Conservation (phyloP, 37 sponge, comb jelly and placozoan species). For the Aplysina aerophoba region DNA sequence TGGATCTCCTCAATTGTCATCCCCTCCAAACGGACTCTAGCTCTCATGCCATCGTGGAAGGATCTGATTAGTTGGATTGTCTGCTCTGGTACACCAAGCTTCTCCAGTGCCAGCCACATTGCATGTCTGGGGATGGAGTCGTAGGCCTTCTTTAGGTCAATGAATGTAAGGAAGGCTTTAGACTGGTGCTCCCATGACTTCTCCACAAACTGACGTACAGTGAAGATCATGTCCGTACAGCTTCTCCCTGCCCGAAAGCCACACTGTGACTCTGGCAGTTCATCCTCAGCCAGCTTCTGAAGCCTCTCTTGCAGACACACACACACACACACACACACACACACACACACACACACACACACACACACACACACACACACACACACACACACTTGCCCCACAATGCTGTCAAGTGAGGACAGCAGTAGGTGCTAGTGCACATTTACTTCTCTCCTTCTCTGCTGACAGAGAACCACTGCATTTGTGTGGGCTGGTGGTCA, state of each 20-base stretch:
- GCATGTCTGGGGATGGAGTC: conserved; percentile 24
- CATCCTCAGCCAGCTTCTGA: conserved; percentile 35
- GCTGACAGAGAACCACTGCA: no score
- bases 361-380: no score
- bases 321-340: no score
- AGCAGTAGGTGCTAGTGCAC: no score
- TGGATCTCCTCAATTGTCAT: background rate
- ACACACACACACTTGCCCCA: no score
- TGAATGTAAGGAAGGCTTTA: conserved; percentile 10
- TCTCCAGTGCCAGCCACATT: conserved; percentile 32
- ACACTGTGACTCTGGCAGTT: conserved; percentile 35
- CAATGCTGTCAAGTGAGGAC: no score
- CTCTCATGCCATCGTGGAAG: conserved; percentile 20
- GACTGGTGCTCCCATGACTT: conserved; percentile 20
- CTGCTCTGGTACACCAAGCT: conserved; percentile 32
- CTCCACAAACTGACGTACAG: no score
- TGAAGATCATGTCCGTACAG: conserved; percentile 12
- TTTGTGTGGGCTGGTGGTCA: no score
- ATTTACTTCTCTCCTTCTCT: no score
- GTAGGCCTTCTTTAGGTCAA: conserved; percentile 30
- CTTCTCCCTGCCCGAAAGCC: conserved; percentile 4
- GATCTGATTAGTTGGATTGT: conserved; percentile 17
- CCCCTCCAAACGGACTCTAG: conserved; percentile 17
- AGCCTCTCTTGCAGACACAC: conserved; percentile 28
- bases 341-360: no score